Evolutionary conservation across 2,113 vertebrate genomes (phyloP), one percentile per base, ranked within the genome.

Genomic region (Montifringilla adamsi): DNA sequence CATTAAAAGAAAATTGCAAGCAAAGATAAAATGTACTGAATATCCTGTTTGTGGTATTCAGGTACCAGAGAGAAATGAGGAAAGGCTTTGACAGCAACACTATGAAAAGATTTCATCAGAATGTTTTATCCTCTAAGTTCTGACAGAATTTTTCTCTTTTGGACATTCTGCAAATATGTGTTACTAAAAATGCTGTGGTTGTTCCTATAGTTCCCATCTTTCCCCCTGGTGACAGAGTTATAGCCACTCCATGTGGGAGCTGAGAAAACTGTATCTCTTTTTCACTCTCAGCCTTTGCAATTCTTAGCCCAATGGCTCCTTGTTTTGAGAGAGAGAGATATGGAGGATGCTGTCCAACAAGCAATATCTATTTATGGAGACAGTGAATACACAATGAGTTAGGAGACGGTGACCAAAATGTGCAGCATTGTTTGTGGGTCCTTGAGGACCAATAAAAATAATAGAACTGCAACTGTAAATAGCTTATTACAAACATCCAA

Each of bases 381-480:
- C 59, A 72, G 60, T 75, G 89, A 92, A 89, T 84, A 44, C 33
- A 90, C 59, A 88, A 55, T 75, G 79, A 76, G 35, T 67, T 84
- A 75, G 73, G 79, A 90, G 89, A 87, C 4, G 47, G 81, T 82
- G 78, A 90, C 74, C 84, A 94, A 96, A 91, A 94, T 93, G 62
- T 69, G 53, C 37, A 89, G 58, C 58, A 82, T 95, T 94, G 86
- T 96, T 87, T 87, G 84, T 76, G 84, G 83, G 77, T 89, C 96
- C 94, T 94, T 93, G 84, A 93, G 81, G 94, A 84, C 62, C 43
- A 89, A 95, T 96, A 95, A 95, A 95, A 95, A 91, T 91, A 96
- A 91, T 84, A 89, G 81, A 95, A 94, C 77, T 91, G 93, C 93
- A 95, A 84, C 94, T 94, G 77, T 94, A 96, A 95, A 95, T 95